These are phyloP conservation scores for Drosophila maculinotata DNA, from an alignment of 2,888 invertebrate species.

Conservation along the genomic window DNA sequence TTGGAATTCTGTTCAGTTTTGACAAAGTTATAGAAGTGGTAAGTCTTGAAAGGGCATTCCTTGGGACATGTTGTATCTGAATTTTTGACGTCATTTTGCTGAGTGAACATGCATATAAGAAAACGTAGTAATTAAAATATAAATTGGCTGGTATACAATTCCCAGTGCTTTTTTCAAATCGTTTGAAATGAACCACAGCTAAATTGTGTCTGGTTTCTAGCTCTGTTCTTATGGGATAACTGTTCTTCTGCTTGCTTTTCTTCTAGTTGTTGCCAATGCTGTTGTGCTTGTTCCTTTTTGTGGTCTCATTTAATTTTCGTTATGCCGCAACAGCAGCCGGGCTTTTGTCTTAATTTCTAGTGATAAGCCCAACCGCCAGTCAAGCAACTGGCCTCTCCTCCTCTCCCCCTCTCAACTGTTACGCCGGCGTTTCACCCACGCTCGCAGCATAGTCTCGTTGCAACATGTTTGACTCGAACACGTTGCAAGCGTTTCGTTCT, in stretches of 20 bases:
- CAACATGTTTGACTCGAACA: conserved; percentile 49
- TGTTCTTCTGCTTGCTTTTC: not conserved
- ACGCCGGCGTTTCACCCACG: conserved; percentile 8
- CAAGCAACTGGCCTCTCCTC: conserved; percentile 3
- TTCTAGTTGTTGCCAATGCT: conserved; percentile 4
- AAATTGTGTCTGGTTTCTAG: conserved; percentile 13
- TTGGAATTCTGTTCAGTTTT: too few species aligned
- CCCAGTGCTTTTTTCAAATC: not conserved
- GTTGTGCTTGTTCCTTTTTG: conserved; percentile 35
- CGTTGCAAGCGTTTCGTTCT: conserved; percentile 34
- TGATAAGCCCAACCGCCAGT: conserved; percentile 76
- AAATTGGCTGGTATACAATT: too few species aligned
- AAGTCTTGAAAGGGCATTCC: too few species aligned
- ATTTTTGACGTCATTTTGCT: too few species aligned
- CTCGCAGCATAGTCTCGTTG: conserved; percentile 4
- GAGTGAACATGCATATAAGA: too few species aligned
- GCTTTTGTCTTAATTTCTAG: conserved; percentile 74
- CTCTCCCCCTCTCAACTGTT: not conserved
- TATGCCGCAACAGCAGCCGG: conserved; percentile 32
- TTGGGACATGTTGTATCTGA: too few species aligned
- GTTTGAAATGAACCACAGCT: conserved; percentile 12
- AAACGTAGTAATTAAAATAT: too few species aligned
- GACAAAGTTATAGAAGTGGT: too few species aligned
- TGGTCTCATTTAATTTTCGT: conserved; percentile 67
- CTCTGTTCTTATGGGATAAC: not conserved